These are phyloP conservation scores for Sesia apiformis DNA, from an alignment of 2,888 invertebrate genomes.

Conservation along the genomic window DNA sequence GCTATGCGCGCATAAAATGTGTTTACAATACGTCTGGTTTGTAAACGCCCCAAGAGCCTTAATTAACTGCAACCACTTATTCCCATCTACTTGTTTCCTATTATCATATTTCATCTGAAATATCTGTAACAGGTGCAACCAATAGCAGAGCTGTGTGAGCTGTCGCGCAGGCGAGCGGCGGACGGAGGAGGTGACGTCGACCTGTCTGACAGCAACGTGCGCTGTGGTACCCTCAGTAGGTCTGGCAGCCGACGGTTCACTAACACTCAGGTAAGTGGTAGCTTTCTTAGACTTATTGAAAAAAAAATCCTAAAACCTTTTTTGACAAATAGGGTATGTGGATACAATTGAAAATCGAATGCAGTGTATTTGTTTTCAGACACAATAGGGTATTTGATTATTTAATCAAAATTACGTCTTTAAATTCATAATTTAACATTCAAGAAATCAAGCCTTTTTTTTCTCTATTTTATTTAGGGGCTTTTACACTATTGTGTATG, in stretches of 20 bases:
- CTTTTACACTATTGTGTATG: too few species aligned
- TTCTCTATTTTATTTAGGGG: too few species aligned
- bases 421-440: too few species aligned
- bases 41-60: too few species aligned
- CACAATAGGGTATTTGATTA: too few species aligned
- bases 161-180: slow-evolving; percentile 82
- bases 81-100: background rate
- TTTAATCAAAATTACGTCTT: too few species aligned
- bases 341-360: too few species aligned
- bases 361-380: too few species aligned
- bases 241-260: slow-evolving; percentile 88
- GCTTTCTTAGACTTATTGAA: background rate
- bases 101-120: background rate
- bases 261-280: slow-evolving; percentile 69
- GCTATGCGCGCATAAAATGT: too few species aligned
- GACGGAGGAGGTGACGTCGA: slow-evolving; percentile 80
- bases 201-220: slow-evolving; percentile 77
- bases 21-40: too few species aligned
- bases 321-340: background rate
- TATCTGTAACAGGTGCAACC: slow-evolving; percentile 85
- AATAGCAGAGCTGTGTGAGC: slow-evolving; percentile 92
- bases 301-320: background rate
- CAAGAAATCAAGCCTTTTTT: too few species aligned
- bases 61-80: too few species aligned
- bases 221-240: slow-evolving; percentile 85